Evolutionary conservation across 1,140 invertebrate genomes (phyloP).

Genomic region (Trachymyrmex septentrionalis): DNA sequence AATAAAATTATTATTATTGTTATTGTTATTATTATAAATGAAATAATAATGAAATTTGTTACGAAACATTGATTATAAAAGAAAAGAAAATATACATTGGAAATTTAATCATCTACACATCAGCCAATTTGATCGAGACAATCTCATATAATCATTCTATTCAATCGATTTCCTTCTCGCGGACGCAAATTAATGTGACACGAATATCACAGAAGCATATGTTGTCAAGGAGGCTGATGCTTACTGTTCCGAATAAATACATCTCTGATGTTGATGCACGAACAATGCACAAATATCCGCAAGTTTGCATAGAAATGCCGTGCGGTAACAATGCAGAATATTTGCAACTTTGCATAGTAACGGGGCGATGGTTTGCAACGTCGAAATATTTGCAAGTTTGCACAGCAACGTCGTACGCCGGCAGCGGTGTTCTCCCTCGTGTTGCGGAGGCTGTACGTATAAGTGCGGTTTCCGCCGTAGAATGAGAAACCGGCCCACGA

Average conservation of each 20-base stretch:
- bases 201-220: background rate
- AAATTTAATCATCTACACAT: slow-evolving; percentile 19
- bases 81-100: background rate
- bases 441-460: slow-evolving; percentile 46
- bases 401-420: slow-evolving; percentile 51
- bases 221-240: slow-evolving; percentile 18
- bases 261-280: slow-evolving; percentile 52
- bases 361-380: slow-evolving; percentile 57
- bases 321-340: slow-evolving; percentile 62
- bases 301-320: slow-evolving; percentile 59
- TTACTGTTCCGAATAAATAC: slow-evolving; percentile 46
- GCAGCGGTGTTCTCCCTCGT: slow-evolving; percentile 9
- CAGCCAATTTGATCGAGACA: slow-evolving; percentile 8
- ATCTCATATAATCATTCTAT: background rate
- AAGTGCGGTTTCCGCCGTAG: slow-evolving; percentile 57
- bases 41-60: slow-evolving; percentile 17
- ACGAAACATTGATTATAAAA: background rate
- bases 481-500: slow-evolving; percentile 42
- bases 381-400: slow-evolving; percentile 64
- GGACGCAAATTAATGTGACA: background rate
- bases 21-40: background rate
- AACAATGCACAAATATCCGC: slow-evolving; percentile 62
- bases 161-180: background rate
- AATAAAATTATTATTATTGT: background rate
- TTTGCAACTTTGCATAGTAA: slow-evolving; percentile 64